Evolutionary conservation across 2,797 vertebrate genomes (phyloP).

Genomic region (Urocyon cinereoargenteus): DNA sequence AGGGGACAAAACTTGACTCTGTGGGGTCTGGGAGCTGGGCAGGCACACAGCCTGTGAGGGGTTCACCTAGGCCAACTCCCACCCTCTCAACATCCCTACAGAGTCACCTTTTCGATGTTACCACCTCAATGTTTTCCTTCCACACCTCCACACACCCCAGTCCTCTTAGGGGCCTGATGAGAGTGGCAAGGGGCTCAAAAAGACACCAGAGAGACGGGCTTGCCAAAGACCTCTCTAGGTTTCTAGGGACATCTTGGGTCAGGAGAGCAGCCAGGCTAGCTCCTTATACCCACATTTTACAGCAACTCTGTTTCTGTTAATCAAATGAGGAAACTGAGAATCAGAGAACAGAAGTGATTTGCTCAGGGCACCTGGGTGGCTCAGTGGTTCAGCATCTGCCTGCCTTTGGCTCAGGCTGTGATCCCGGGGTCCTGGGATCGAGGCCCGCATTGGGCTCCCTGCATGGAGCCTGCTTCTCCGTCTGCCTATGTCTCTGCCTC

Average conservation of each 20-base stretch:
- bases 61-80: neutral
- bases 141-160: neutral
- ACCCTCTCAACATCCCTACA: neutral
- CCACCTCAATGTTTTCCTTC: neutral
- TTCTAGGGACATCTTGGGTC: neutral
- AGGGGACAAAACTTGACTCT: neutral
- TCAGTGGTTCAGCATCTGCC: too few relatives aligned
- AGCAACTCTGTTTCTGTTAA: neutral
- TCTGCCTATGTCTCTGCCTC: too few relatives aligned
- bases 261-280: neutral
- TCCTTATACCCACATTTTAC: neutral
- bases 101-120: neutral
- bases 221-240: neutral
- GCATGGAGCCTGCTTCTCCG: too few relatives aligned
- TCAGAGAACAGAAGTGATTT: neutral
- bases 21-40: too few relatives aligned
- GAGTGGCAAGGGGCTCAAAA: neutral
- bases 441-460: too few relatives aligned
- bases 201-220: accelerated
- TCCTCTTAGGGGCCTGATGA: neutral
- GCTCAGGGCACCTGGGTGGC: neutral
- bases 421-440: too few relatives aligned
- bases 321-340: neutral
- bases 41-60: neutral
- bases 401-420: too few relatives aligned